Conservation (phyloP, 2,888 invertebrate species). For the Euspilapteryx auroguttella region DNA sequence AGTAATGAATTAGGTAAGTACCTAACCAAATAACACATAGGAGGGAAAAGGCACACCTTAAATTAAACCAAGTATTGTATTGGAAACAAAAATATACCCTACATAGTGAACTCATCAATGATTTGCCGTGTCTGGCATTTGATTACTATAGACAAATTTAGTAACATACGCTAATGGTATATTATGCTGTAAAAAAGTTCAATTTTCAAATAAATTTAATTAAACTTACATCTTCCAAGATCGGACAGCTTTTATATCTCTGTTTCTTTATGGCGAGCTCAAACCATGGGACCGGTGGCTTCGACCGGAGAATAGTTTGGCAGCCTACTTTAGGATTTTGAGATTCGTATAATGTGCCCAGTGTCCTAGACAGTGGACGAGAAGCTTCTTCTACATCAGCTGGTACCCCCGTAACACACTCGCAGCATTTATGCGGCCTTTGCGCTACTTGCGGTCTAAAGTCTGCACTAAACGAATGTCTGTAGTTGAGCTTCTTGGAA, state of each 20-base stretch:
- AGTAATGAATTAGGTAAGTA: too few relatives aligned
- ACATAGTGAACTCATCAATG: too few relatives aligned
- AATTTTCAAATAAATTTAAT: too few relatives aligned
- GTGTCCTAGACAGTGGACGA: slow-evolving; percentile 33
- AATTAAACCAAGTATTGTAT: too few relatives aligned
- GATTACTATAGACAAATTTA: too few relatives aligned
- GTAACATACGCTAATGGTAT: too few relatives aligned
- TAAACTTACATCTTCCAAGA: slow-evolving; percentile 66
- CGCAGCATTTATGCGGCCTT: slow-evolving; percentile 51
- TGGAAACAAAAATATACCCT: too few relatives aligned
- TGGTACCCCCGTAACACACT: slow-evolving; percentile 48
- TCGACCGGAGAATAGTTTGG: slow-evolving; percentile 66
- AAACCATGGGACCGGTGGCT: slow-evolving; percentile 84
- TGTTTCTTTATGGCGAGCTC: slow-evolving; percentile 80
- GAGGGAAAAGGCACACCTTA: too few relatives aligned
- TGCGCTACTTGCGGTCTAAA: slow-evolving; percentile 28
- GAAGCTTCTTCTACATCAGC: slow-evolving; percentile 33
- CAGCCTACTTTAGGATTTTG: slow-evolving; percentile 70
- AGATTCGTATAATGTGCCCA: slow-evolving; percentile 51
- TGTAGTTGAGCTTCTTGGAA: slow-evolving; percentile 44
- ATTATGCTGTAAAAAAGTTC: too few relatives aligned
- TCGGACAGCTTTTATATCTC: slow-evolving; percentile 81
- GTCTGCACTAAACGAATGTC: slow-evolving; percentile 53
- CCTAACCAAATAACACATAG: too few relatives aligned
- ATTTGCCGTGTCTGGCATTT: too few relatives aligned